A percentile compares a stretch with the other conserved stretches of the same genome.
phyloP scores from a whole-genome alignment of 1,140 invertebrate species.

The Agrilus planipennis region DNA sequence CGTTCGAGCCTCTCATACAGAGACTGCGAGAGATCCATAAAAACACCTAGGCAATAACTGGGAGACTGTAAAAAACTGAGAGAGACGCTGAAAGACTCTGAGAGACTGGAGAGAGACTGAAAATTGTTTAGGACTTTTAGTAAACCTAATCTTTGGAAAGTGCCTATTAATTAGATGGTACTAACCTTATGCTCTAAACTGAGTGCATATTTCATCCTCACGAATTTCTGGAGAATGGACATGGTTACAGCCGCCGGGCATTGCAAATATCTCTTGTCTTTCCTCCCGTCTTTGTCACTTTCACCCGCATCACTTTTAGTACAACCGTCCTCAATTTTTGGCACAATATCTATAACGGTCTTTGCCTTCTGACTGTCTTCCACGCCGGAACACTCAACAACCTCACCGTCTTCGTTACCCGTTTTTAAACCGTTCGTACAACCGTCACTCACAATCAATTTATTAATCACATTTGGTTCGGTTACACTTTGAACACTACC shows the following conservation, averaged over 20 bases:
- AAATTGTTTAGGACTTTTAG: too few species aligned
- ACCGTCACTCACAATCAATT: constrained; percentile 2
- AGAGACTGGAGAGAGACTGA: too few species aligned
- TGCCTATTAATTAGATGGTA: too few species aligned
- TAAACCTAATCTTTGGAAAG: too few species aligned
- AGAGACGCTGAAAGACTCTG: too few species aligned
- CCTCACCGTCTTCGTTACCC: constrained; percentile 6
- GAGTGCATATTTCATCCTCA: constrained; percentile 55
- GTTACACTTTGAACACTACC: constrained; percentile 7
- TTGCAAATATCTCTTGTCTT: constrained; percentile 43
- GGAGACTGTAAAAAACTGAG: too few species aligned
- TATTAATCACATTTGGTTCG: constrained; percentile 3
- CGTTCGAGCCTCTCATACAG: too few species aligned
- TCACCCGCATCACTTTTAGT: too few species aligned
- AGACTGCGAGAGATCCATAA: too few species aligned
- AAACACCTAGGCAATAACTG: too few species aligned
- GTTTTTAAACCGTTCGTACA: constrained; percentile 6
- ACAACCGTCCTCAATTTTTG: background rate
- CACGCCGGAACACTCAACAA: background rate
- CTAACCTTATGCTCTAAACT: constrained; percentile 39
- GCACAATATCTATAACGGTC: background rate
- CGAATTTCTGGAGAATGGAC: constrained; percentile 57
- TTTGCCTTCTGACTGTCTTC: constrained; percentile 1
- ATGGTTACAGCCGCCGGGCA: constrained; percentile 61
- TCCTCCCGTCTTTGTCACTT: background rate